Base-by-base conservation (phyloP, 2,113 vertebrate species). In the Colius striatus region DNA sequence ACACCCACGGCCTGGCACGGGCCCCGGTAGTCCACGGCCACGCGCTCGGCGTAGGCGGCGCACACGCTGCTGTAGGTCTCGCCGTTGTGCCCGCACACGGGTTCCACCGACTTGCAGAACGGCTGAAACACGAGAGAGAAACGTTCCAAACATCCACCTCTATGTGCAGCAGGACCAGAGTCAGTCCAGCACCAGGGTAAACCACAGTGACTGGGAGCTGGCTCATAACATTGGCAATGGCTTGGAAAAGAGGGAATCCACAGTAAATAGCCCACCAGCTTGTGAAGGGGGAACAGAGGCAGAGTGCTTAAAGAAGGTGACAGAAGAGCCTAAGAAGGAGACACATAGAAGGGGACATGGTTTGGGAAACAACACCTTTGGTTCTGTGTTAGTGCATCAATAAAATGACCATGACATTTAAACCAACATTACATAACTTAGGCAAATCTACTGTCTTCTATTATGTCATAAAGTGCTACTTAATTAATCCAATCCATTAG, bases 1-100 rank as follows among this genome's bases (percentile, higher is more conserved):
- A 95, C 94, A 3, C 99, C 99, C 3, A 99, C 98, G 0, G 99
- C 98, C 67, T 99, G 98, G 89, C 99, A 99, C 62, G 82, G 96
- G 3, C 98, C 98, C 0, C 83, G 50, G 87, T 99, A 99, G 94
- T 99, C 99, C 8, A 99, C 94, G 0, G 99, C 98, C 76, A 99
- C 98, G 0, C 99, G 99, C 58, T 99, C 98, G 0, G 99, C 98
- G 84, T 98, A 99, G 85, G 99, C 99, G 4, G 98, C 98, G 1
- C 99, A 99, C 77, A 99, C 96, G 0, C 98, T 99, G 61, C 92
- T 74, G 94, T 99, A 99, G 19, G 98, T 99, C 82, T 99, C 99
- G 0, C 99, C 98, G 0, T 99, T 99, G 41, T 99, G 99, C 7
- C 99, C 99, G 1, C 99, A 99, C 2, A 99, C 97, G 0, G 98